Percentiles rank a stretch among this genome's conserved stretches.
These are phyloP conservation scores for Eidolon dupreanum DNA, from an alignment of 2,797 vertebrate genomes.

Conservation along the genomic window DNA sequence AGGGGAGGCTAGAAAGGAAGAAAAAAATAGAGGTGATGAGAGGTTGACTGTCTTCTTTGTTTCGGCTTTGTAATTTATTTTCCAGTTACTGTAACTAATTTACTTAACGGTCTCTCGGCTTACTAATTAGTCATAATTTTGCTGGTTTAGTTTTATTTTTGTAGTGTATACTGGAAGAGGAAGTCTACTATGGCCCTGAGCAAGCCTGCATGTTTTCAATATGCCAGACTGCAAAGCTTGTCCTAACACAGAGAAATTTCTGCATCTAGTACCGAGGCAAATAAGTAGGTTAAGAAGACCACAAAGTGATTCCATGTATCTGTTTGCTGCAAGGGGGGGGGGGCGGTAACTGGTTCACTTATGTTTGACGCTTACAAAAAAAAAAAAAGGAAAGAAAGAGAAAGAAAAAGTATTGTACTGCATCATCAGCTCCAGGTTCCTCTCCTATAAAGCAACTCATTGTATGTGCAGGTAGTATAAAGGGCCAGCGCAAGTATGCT, in stretches of 20 bases:
- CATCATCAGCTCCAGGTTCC: background rate
- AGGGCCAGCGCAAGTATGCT: background rate
- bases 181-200: background rate
- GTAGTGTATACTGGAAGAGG: background rate
- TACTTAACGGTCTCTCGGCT: background rate
- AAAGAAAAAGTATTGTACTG: background rate
- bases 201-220: background rate
- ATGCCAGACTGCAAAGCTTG: background rate
- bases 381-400: background rate
- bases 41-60: background rate
- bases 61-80: background rate
- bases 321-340: background rate
- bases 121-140: background rate
- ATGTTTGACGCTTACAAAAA: background rate
- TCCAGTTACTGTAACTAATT: background rate
- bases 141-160: background rate
- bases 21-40: too few relatives aligned
- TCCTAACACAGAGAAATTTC: background rate
- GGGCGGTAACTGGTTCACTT: background rate
- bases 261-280: background rate
- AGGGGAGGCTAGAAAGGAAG: too few relatives aligned
- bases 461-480: background rate
- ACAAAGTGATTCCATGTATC: background rate
- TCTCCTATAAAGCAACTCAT: background rate
- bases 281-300: background rate